These are phyloP conservation scores for Clarias magur DNA, from an alignment of 2,113 vertebrate genomes.

Conservation along the genomic window DNA sequence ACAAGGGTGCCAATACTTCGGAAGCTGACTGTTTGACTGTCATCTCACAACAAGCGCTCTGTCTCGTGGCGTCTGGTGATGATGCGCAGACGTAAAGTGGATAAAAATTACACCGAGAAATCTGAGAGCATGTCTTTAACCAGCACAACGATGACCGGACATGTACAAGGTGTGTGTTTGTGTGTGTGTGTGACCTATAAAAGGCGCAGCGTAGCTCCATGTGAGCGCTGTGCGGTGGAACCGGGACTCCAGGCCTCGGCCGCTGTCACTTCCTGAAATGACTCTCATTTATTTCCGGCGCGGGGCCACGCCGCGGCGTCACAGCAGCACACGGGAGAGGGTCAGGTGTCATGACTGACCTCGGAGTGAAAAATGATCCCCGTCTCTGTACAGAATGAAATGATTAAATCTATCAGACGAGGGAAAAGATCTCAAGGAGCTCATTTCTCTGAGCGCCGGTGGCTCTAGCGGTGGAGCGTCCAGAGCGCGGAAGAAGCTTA, in stretches of 20 bases:
- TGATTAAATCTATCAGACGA: conserved; percentile 18
- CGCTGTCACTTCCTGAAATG: conserved; percentile 40
- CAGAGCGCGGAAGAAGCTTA: not conserved
- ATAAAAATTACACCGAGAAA: not conserved
- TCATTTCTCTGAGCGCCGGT: not conserved
- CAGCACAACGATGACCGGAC: not conserved
- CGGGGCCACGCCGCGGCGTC: conserved; percentile 16
- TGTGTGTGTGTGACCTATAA: conserved; percentile 43
- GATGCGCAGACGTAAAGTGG: not conserved
- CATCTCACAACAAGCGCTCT: not conserved
- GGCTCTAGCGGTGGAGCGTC: not conserved
- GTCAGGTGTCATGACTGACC: conserved; percentile 41
- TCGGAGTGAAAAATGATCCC: conserved; percentile 46
- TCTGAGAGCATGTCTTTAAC: not conserved
- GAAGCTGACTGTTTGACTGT: not conserved
- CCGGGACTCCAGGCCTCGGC: conserved; percentile 17
- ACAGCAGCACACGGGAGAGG: conserved; percentile 11
- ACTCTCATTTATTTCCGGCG: conserved; percentile 41
- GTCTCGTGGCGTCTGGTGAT: not conserved
- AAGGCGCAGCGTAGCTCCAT: conserved; percentile 30
- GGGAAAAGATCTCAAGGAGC: not conserved
- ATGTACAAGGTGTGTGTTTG: not conserved
- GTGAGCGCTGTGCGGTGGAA: conserved; percentile 26
- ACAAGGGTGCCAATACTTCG: not conserved
- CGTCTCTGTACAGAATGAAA: conserved; percentile 11